Base-by-base conservation (phyloP, 2,888 invertebrate genomes). In the Athalia rosae region DNA sequence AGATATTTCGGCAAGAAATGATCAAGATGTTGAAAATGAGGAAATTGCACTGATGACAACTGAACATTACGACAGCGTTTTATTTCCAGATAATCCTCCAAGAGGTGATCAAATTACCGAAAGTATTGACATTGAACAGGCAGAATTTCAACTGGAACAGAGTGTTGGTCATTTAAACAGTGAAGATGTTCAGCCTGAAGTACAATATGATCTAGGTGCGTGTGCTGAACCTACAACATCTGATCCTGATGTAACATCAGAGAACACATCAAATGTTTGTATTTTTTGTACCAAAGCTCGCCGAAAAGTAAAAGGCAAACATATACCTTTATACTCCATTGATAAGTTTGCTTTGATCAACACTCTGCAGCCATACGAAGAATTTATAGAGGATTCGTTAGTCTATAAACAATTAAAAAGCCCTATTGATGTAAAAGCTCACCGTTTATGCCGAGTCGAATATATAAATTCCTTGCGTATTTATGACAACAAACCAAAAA, bases 241-340 rank as follows among this genome's bases (percentile, higher is more conserved):
- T 7, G 50, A 2, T 50, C 4, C 50, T 50, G 50, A 50, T 50
- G 50, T 4, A 50, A 50, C 50, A 50, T 9, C 50, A 7, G 50
- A 50, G 50, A 50, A 50, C 50, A 50, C 50, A n/a, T n/a, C n/a
- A 50, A 50, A 50, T 50, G 4, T 50, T 50, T 4, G 50, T 50
- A 9, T 50, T 50, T 50, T 50, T 50, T 50, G 50, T 50, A 50
- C 50, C 50, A 50, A 50, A 50, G 50, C 50, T 50, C 50, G 50
- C 50, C 50, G 50, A 50, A 50, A 50, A 50, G 50, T 50, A 50
- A 50, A 50, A 50, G 50, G 50, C 50, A 50, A 50, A n/a, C n/a
- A n/a, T n/a, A n/a, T n/a, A n/a, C n/a, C n/a, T n/a, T 50, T 50
- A 50, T 50, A 50, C 50, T 50, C 50, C 50, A 50, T 50, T 3